Evolutionary conservation across 2,113 vertebrate genomes (phyloP).

Genomic region (Murina feae): DNA sequence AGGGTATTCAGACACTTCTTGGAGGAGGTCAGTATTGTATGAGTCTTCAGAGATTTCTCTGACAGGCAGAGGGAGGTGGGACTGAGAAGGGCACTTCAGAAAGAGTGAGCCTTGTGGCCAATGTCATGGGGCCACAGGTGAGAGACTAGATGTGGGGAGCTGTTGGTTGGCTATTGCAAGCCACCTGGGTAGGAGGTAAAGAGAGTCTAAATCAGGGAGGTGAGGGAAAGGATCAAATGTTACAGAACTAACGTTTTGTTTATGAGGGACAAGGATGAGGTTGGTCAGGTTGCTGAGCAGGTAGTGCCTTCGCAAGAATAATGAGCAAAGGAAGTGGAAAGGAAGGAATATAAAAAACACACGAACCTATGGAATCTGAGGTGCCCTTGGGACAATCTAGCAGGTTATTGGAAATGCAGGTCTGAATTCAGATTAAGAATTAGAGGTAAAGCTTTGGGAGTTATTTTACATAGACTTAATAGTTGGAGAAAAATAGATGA

Average conservation of each 20-base stretch:
- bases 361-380: neutral
- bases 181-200: neutral
- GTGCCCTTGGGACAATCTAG: rapidly evolving
- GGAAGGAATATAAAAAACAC: neutral
- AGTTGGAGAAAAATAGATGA: neutral
- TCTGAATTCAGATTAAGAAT: neutral
- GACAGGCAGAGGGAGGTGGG: neutral
- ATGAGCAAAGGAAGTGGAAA: neutral
- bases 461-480: neutral
- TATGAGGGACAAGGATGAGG: neutral
- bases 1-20: neutral
- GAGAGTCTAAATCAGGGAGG: neutral
- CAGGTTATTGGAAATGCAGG: neutral
- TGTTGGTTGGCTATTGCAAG: too few relatives aligned
- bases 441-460: neutral
- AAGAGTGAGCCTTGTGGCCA: neutral
- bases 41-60: neutral
- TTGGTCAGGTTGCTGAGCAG: neutral
- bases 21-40: neutral
- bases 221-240: neutral
- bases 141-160: neutral
- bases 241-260: neutral
- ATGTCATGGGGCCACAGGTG: neutral
- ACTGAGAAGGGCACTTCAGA: neutral
- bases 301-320: neutral